Base-by-base conservation (phyloP, 2,888 invertebrate genomes). In the Athalia cordata region DNA sequence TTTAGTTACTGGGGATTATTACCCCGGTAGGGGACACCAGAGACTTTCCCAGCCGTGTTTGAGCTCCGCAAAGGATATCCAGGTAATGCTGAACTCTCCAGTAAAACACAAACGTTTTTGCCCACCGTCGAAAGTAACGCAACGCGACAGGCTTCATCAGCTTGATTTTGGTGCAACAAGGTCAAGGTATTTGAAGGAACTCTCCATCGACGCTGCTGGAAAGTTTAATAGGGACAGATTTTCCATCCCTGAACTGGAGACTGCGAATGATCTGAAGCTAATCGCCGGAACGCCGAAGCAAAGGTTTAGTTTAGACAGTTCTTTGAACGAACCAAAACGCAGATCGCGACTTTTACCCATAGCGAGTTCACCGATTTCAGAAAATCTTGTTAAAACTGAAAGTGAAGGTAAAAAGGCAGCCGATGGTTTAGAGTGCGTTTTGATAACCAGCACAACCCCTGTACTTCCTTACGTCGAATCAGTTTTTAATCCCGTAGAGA, bases 221-320 rank as follows among this genome's bases (percentile, higher is more conserved):
- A 87, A 87, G 68, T 88, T 88, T 77, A 89, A 88, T 77, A 84
- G 89, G 0, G 89, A 89, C 45, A 80, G 89, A 45, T 89, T 87
- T 77, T 89, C 89, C 9, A 89, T 89, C 50, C 89, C 89, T 2
- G 89, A 89, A 66, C 78, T 89, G 0, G 87, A 89, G 68, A 88
- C 89, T 0, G 86, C 88, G 49, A 89, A 89, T 77, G 89, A 89
- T 70, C 80, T 89, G 5, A 82, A 82, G n/a, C 77, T 87, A 11
- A 88, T 89, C 8, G 88, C 87, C 4, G 88, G 89, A 0, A 88
- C 88, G 0, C 89, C 89, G 0, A 89, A 89, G 70, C 89, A 89
- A 66, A 82, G 89, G 55, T 89, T 86, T 78, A 89, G 88, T 67
- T 76, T 88, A 8, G 89, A 89, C 79, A 89, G 89, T 74, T 87